Conservation (phyloP, 2,888 invertebrate species). For the Xestia xanthographa region DNA sequence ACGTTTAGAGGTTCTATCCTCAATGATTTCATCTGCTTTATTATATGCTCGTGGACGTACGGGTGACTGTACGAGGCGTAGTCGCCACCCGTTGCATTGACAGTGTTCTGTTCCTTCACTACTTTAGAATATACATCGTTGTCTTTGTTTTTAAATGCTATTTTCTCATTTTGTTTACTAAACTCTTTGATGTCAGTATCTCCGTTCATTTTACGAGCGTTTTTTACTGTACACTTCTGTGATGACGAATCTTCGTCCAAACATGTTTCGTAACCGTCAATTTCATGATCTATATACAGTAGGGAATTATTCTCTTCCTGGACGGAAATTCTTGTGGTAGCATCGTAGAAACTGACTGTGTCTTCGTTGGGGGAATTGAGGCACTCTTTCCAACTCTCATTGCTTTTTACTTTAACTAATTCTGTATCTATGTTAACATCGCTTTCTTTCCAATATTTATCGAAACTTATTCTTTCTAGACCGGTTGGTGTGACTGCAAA, state of each 20-base stretch:
- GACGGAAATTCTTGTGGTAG: slow-evolving; percentile 81
- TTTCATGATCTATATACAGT: slow-evolving; percentile 88
- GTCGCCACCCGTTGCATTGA: slow-evolving; percentile 74
- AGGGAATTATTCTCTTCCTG: slow-evolving; percentile 84
- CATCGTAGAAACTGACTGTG: slow-evolving; percentile 77
- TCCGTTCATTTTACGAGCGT: slow-evolving; percentile 84
- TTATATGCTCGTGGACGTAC: slow-evolving; percentile 87
- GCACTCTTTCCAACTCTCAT: slow-evolving; percentile 87
- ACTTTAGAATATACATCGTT: slow-evolving; percentile 82
- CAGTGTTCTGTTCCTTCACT: slow-evolving; percentile 72
- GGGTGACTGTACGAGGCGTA: slow-evolving; percentile 81
- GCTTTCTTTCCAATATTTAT: slow-evolving; percentile 87
- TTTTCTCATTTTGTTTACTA: slow-evolving; percentile 84
- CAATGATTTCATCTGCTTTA: slow-evolving; percentile 88
- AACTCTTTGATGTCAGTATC: slow-evolving; percentile 84
- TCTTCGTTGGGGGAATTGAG: slow-evolving; percentile 82
- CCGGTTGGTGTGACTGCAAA: slow-evolving; percentile 89
- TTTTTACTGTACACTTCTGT: slow-evolving; percentile 80
- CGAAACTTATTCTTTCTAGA: slow-evolving; percentile 88
- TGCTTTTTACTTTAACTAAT: slow-evolving; percentile 81
- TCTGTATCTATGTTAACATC: slow-evolving; percentile 75
- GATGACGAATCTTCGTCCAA: slow-evolving; percentile 90
- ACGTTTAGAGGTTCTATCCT: slow-evolving; percentile 87
- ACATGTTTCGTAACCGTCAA: slow-evolving; percentile 92
- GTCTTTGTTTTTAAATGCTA: slow-evolving; percentile 81